These are phyloP conservation scores for Lumbricus terrestris DNA, from an alignment of 2,888 invertebrate species.

Conservation along the genomic window DNA sequence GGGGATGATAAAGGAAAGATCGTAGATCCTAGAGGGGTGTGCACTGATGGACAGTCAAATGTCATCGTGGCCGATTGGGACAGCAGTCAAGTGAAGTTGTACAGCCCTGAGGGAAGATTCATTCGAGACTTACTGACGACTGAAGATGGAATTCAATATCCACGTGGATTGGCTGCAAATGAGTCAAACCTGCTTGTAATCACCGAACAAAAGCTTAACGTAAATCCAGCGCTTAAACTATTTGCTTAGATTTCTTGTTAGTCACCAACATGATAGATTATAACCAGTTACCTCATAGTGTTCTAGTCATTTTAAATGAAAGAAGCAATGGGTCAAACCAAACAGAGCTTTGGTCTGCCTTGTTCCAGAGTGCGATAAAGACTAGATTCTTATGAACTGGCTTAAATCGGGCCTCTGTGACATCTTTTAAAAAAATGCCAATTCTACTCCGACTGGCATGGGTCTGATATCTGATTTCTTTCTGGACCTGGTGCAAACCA, in stretches of 20 bases:
- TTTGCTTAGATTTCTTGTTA: background rate
- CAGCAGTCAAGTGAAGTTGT: conserved; percentile 24
- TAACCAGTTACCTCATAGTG: background rate
- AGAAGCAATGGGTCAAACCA: background rate
- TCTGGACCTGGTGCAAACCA: too few species aligned
- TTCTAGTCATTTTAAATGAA: background rate
- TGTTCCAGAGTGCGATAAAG: background rate
- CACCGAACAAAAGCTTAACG: conserved; percentile 35
- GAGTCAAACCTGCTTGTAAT: conserved; percentile 20
- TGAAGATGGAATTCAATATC: conserved; percentile 29
- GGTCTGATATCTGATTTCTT: too few species aligned
- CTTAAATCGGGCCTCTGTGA: too few species aligned
- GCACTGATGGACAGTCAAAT: conserved; percentile 23
- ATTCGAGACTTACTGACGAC: conserved; percentile 28
- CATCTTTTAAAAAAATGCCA: too few species aligned
- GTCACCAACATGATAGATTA: background rate
- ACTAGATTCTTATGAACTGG: too few species aligned
- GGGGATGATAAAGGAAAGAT: background rate
- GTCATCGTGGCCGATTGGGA: conserved; percentile 34
- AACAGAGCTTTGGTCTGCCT: background rate
- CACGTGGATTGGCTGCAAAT: conserved; percentile 28
- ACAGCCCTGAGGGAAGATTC: conserved; percentile 29
- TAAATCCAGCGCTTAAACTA: conserved; percentile 31
- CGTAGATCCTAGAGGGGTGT: conserved; percentile 29
- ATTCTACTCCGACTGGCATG: too few species aligned